Conservation (phyloP, 37 sponge, comb jelly and placozoan species). For the Geodia barretti region DNA sequence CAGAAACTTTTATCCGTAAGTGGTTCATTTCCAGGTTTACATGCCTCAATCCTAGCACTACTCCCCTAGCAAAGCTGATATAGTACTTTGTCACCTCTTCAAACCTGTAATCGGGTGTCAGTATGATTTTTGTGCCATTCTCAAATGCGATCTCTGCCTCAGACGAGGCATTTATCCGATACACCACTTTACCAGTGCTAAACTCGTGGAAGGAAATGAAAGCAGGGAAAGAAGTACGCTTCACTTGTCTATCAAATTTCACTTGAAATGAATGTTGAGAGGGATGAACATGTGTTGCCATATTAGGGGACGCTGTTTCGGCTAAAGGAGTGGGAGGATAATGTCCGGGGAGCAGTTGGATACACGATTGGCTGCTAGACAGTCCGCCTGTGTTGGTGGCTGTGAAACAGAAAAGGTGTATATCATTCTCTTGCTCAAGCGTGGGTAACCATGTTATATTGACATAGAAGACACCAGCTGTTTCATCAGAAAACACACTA, state of each 20-base stretch:
- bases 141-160: constrained; percentile 19
- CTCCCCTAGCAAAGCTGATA: constrained; percentile 23
- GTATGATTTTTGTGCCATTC: background rate
- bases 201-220: constrained; percentile 10
- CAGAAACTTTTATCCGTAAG: constrained; percentile 19
- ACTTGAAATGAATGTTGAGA: background rate
- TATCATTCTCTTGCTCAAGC: constrained; percentile 24
- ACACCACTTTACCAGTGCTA: constrained; percentile 13
- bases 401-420: constrained; percentile 39
- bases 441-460: constrained; percentile 30
- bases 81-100: constrained; percentile 14
- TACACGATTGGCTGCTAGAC: constrained; percentile 33
- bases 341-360: constrained; percentile 20
- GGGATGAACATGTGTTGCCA: constrained; percentile 23
- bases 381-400: constrained; percentile 30
- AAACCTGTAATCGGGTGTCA: constrained; percentile 15
- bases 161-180: constrained; percentile 18
- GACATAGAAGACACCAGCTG: constrained; percentile 16
- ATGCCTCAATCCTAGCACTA: constrained; percentile 31
- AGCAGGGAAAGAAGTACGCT: constrained; percentile 8
- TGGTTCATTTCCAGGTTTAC: constrained; percentile 49
- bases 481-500: background rate
- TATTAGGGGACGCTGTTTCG: constrained; percentile 15
- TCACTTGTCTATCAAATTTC: constrained; percentile 21
- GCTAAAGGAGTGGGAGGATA: constrained; percentile 15